Evolutionary conservation across 2,113 vertebrate genomes (phyloP), one percentile per base, ranked within the genome.

Genomic region (Nicator chloris): DNA sequence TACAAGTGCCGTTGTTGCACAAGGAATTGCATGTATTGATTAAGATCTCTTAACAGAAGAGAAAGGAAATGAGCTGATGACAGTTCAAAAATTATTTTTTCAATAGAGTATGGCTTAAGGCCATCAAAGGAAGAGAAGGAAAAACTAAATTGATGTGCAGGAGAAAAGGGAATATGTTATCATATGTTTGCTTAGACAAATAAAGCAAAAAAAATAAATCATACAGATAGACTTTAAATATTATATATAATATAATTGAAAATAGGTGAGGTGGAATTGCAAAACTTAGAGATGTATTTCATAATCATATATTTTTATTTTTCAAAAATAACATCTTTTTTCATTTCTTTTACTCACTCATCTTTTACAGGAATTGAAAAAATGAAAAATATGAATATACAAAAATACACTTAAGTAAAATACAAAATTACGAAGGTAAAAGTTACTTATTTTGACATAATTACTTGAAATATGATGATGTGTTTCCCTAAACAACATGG

Each of bases 71-170:
- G 61, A 95, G 57, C 40, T 80, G 65, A 87, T 75, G 86, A 77
- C 60, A 60, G 71, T 53, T 66, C 33, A 64, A 85, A 95, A 93
- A 82, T 79, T 77, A 22, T 91, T 42, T 89, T 87, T 96, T 84
- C 45, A 50, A 40, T 9, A 44, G 21, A 77, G 0, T 45, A 27
- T 87, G 37, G 65, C 56, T 92, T 86, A 83, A 93, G 54, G 44
- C 18, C 35, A 69, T 76, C 33, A 65, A 76, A 82, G 15, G 12
- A 87, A 81, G 40, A 72, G n/a, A 79, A 33, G 10, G 15, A 70
- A 86, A 92, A 70, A 2, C 8, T 31, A 69, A 91, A 94, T 19
- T 88, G 33, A 85, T 39, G 21, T 59, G 26, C 66, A 66, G 17
- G 39, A 81, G 50, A 73, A 85, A 93, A 90, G 3, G 16, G 20